Evolutionary conservation across 1,140 invertebrate species (phyloP), one percentile per base, ranked within the genome.

Genomic region (Aphaenogaster rudis): DNA sequence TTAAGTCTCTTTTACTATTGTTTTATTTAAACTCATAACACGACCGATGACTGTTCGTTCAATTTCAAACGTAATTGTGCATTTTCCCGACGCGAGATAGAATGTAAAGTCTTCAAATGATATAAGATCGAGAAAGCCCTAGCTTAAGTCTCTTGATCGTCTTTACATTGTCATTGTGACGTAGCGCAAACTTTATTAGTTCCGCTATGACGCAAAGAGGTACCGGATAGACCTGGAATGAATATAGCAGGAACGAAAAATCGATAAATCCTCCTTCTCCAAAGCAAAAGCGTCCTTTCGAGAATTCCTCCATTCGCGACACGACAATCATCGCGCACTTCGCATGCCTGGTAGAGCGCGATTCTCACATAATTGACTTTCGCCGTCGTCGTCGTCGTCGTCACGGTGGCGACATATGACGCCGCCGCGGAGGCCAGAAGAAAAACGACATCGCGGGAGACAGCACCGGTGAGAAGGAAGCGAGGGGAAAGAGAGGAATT

Each of bases 331-430:
- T 28, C 33, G 48, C 13, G n/a, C 52, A 57, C 61, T 21, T 50
- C 61, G 54, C 67, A 15, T 72, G 33, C 42, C 36, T 33, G 48
- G n/a, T 15, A 33, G 17, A 66, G 5, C 36, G 64, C 79, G 54
- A 61, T 84, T 76, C 33, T 61, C 82, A 52, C 33, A 63, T 78
- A 86, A 90, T 88, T 89, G 88, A 89, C 88, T 89, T 89, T 86
- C 71, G 45, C 63, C 77, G 63, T 59, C 39, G 36, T 64, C 61
- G 85, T 39, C 28, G 21, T 33, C 28, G 36, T 66, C 63, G 36
- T 80, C 61, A 48, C 28, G 45, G 59, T 57, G 52, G 36, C 57
- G 59, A 78, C 80, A 82, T 42, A 61, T 36, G 42, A 61, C 42
- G 52, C 48, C 52, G 28, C 9, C 6, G 63, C 39, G 15, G 13